Percentiles rank a stretch among this genome's conserved stretches.
Conservation (phyloP, 30 jellyfish, hydroid and myxozoan genomes). For the Pelagia noctiluca region DNA sequence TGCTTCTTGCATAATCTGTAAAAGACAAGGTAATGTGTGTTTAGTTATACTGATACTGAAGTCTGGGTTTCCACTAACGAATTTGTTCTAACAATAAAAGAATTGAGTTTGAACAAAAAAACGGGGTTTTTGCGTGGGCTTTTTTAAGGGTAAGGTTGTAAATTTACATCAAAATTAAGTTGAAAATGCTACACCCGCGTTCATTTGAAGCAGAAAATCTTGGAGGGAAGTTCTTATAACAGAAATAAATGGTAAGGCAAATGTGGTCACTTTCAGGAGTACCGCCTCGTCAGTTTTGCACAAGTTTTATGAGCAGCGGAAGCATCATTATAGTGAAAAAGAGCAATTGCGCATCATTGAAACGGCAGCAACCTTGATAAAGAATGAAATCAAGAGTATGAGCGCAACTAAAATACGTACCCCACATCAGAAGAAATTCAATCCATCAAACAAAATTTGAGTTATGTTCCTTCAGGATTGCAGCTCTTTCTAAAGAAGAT, state of each 20-base stretch:
- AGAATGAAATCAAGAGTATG: constrained; percentile 22
- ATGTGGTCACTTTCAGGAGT: constrained; percentile 54
- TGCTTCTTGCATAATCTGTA: no score
- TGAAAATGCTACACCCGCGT: constrained; percentile 45
- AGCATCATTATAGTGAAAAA: not conserved
- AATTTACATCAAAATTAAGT: no score
- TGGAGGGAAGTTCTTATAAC: constrained; percentile 29
- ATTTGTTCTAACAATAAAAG: no score
- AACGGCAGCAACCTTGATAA: constrained; percentile 32
- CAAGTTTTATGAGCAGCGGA: constrained; percentile 6
- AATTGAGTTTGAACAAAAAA: no score
- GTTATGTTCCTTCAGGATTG: not conserved
- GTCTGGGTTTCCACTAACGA: no score
- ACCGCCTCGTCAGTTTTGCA: constrained; percentile 38
- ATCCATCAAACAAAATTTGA: not conserved
- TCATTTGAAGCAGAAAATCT: constrained; percentile 39
- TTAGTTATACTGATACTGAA: no score
- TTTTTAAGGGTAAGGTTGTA: no score
- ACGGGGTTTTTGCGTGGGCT: no score
- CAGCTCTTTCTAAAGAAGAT: constrained; percentile 15
- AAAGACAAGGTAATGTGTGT: no score
- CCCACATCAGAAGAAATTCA: not conserved
- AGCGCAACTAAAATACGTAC: not conserved
- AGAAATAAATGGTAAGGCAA: constrained; percentile 40
- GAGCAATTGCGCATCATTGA: constrained; percentile 4